Evolutionary conservation across 2,113 vertebrate species (phyloP).

Genomic region (Odontesthes bonariensis): DNA sequence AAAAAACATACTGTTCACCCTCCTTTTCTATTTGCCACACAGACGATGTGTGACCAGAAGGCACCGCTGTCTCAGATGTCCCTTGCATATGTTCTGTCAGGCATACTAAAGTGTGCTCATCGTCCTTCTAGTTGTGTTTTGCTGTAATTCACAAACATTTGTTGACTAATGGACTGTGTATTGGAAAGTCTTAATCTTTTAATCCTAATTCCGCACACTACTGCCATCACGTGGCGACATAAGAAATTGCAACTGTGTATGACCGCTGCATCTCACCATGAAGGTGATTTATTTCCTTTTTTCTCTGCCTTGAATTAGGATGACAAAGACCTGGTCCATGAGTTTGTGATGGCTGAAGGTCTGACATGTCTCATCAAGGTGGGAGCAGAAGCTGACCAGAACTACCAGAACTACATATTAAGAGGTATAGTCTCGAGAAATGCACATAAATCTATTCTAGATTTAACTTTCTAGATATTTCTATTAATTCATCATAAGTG

Average conservation of each 20-base stretch:
- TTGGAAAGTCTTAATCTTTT: not conserved
- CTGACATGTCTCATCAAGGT: conserved; percentile 96
- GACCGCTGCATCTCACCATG: not conserved
- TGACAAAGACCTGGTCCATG: conserved; percentile 98
- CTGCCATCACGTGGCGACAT: conserved; percentile 55
- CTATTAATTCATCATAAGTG: too few species aligned
- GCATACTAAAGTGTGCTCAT: not conserved
- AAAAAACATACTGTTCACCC: too few species aligned
- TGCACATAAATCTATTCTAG: too few species aligned
- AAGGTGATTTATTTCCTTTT: not conserved
- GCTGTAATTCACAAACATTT: not conserved
- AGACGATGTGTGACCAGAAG: not conserved
- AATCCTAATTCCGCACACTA: conserved; percentile 31
- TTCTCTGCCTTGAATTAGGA: conserved; percentile 81
- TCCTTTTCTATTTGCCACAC: not conserved
- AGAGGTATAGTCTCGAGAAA: conserved; percentile 83
- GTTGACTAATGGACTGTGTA: conserved; percentile 18
- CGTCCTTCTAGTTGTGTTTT: not conserved
- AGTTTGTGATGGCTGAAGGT: conserved; percentile 95
- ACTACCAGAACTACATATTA: conserved; percentile 98
- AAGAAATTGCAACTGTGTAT: not conserved
- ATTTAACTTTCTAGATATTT: too few species aligned
- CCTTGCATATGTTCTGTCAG: not conserved
- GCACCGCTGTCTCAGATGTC: not conserved
- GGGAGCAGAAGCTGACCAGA: conserved; percentile 95